Base-by-base conservation (phyloP, 2,797 vertebrate genomes). In the Myripristis jacobus region DNA sequence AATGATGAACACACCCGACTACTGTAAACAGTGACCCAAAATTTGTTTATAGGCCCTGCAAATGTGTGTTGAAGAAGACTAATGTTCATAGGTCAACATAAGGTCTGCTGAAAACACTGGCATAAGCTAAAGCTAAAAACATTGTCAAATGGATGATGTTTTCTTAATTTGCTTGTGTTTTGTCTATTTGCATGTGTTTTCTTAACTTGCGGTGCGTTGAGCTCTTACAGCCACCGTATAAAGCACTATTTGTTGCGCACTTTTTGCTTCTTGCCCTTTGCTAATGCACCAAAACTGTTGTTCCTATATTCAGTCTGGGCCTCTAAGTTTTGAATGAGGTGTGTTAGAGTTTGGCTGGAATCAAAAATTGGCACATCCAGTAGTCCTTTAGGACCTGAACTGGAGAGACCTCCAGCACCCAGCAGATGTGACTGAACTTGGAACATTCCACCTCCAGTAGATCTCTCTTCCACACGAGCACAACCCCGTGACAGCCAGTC, bases 191-290 rank as follows among this genome's bases (percentile, higher is more conserved):
- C n/a, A n/a, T n/a, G n/a, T n/a, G n/a, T n/a, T n/a, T n/a, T n/a
- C n/a, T n/a, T n/a, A n/a, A n/a, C n/a, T n/a, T n/a, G n/a, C n/a
- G n/a, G n/a, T n/a, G n/a, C n/a, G n/a, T n/a, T n/a, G n/a, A n/a
- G n/a, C n/a, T n/a, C n/a, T n/a, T n/a, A n/a, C n/a, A n/a, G n/a
- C n/a, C n/a, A n/a, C n/a, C n/a, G n/a, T n/a, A n/a, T n/a, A n/a
- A n/a, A 73, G 78, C 51, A 75, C 70, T 68, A 47, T 38, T 75
- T 59, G 65, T n/a, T 77, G 66, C 76, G 65, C 61, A 64, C 46
- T 24, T 73, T 88, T 85, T 84, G 63, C 44, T 56, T 70, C 58
- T 61, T 50, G 50, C 41, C 54, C 70, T 83, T 72, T 27, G 5
- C 48, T 31, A 67, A 41, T 24, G 18, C 46, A 16, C 46, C 13